Evolutionary conservation across 2,797 vertebrate genomes (phyloP).

Genomic region (Oreortyx pictus): DNA sequence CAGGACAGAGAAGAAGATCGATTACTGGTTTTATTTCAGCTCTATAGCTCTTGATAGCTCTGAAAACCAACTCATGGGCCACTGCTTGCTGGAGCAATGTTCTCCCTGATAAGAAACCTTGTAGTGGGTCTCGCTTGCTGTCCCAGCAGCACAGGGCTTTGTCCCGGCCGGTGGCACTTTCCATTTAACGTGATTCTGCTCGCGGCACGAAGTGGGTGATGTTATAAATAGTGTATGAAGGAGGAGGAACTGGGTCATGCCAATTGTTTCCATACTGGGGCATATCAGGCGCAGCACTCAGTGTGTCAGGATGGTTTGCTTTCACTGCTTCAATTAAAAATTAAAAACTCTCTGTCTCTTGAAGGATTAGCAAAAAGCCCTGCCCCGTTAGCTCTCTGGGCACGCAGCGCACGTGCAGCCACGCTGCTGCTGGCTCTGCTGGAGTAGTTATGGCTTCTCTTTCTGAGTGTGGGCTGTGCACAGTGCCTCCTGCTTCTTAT

Average conservation of each 20-base stretch:
- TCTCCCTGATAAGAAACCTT: slow-evolving; percentile 47
- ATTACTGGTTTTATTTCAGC: slow-evolving; percentile 42
- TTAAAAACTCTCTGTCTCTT: slow-evolving; percentile 8
- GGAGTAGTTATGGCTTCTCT: background rate
- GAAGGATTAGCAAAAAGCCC: background rate
- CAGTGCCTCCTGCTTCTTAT: background rate
- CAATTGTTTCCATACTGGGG: slow-evolving; percentile 68
- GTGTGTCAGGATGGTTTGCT: background rate
- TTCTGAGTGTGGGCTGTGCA: background rate
- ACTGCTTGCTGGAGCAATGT: background rate
- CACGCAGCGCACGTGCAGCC: fast-evolving
- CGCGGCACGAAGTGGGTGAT: slow-evolving; percentile 50
- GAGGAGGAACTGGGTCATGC: slow-evolving; percentile 66
- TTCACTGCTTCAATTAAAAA: slow-evolving; percentile 46
- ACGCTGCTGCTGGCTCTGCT: background rate
- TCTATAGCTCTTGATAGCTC: slow-evolving; percentile 24
- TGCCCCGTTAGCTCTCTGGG: background rate
- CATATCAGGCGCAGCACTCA: background rate
- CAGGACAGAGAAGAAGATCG: background rate
- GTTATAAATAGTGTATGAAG: slow-evolving; percentile 80
- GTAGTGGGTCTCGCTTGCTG: background rate
- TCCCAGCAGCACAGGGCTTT: slow-evolving; percentile 63
- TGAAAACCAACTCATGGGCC: slow-evolving; percentile 52
- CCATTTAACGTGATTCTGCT: slow-evolving; percentile 41
- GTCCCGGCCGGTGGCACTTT: slow-evolving; percentile 34